phyloP scores from a whole-genome alignment of 2,113 vertebrate species.

The Mirza zaza region DNA sequence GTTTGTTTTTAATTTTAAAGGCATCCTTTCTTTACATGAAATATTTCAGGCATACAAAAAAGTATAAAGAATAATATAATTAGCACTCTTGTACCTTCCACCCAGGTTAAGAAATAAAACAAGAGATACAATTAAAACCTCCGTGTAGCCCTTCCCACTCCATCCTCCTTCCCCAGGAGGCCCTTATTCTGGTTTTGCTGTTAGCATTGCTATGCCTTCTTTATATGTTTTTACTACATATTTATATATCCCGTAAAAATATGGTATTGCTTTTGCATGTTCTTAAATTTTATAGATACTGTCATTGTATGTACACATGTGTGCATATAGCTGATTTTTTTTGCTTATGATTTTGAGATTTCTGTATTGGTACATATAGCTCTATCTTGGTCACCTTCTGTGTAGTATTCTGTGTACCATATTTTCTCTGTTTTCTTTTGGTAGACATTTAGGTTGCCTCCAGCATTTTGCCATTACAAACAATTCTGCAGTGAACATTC shows the following conservation, averaged over 20 bases:
- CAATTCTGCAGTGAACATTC: neutral
- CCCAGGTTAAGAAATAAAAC: neutral
- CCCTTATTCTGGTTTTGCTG: neutral
- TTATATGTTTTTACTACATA: neutral
- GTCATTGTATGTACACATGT: neutral
- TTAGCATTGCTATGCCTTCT: neutral
- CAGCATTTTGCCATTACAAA: neutral
- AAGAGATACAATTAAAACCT: neutral
- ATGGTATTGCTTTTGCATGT: neutral
- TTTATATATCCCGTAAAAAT: neutral
- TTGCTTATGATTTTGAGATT: neutral
- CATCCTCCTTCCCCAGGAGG: neutral
- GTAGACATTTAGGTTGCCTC: neutral
- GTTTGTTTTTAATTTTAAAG: neutral
- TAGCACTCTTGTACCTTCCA: neutral
- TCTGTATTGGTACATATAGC: neutral
- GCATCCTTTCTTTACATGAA: conserved; percentile 4
- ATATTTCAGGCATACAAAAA: neutral
- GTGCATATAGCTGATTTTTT: neutral
- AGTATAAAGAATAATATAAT: neutral
- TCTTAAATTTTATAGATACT: neutral
- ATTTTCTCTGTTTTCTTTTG: neutral
- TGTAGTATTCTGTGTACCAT: neutral
- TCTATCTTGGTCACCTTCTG: neutral
- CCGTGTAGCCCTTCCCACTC: neutral